Conservation (phyloP, 2,888 invertebrate species). For the Leucoptera coffeella region DNA sequence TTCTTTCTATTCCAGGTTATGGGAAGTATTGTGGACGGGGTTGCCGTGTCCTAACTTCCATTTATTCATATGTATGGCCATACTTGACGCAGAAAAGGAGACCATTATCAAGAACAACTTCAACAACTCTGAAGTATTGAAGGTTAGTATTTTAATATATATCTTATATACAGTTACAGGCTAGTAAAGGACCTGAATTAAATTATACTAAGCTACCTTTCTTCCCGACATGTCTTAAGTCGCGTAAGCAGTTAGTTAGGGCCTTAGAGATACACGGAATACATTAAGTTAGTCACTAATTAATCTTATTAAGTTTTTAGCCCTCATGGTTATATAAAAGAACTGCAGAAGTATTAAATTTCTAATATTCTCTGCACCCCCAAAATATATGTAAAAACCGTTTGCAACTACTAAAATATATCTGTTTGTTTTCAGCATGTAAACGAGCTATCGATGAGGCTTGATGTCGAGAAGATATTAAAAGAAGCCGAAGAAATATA, state of each 20-base stretch:
- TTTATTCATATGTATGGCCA: constrained; percentile 85
- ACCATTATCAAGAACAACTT: constrained; percentile 86
- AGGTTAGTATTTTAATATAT: constrained; percentile 52
- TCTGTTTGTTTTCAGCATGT: constrained; percentile 64
- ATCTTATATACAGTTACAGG: not conserved
- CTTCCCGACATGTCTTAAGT: not conserved
- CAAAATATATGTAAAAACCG: too few species aligned
- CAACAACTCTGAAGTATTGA: constrained; percentile 93
- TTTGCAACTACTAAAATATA: not conserved
- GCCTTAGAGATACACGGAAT: too few species aligned
- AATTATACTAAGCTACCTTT: not conserved
- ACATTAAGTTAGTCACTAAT: too few species aligned
- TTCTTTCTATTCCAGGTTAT: constrained; percentile 47
- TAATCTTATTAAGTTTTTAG: too few species aligned
- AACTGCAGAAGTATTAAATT: too few species aligned
- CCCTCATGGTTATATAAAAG: too few species aligned
- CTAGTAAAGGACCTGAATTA: not conserved
- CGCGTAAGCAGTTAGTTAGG: too few species aligned
- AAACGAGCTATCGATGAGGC: constrained; percentile 85
- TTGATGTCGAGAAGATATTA: constrained; percentile 76
- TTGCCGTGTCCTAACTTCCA: constrained; percentile 94
- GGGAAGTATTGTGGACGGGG: constrained; percentile 96
- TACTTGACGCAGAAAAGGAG: constrained; percentile 84
- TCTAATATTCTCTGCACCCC: too few species aligned
- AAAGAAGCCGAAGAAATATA: constrained; percentile 90